Evolutionary conservation across 2,888 invertebrate genomes (phyloP), one percentile per base, ranked within the genome.

Genomic region (Sarcophaga caerulescens): DNA sequence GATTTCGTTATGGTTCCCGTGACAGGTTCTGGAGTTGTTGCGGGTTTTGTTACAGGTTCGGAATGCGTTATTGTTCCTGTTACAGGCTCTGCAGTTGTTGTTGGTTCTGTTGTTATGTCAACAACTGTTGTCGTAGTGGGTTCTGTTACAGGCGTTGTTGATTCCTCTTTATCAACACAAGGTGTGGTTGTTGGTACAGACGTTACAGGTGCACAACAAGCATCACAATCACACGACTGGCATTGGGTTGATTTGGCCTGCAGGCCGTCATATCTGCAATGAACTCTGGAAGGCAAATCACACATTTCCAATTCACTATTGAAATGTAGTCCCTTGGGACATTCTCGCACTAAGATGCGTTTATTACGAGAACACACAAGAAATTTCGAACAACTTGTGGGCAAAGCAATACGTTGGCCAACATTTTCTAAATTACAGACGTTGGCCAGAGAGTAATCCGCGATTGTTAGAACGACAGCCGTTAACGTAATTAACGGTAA

Each of bases 241-340:
- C 88, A 88, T 23, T 63, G 44, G 17, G 1, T 68, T 6, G 44
- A n/a, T 10, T n/a, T 63, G 11, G 21, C 84, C 0, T 23, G 25
- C 0, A 25, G 2, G 4, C 17, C 21, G 10, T 70, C 76, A 45
- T 65, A 63, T 14, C 3, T 23, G 44, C 88, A 89, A 17, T 80
- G 70, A 21, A 81, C 83, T 68, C 83, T 76, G 1, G 77, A 66
- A 8, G 88, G 88, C 21, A 81, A 88, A 73, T 89, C 89, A 12
- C 89, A 89, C 74, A 87, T 84, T 65, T 87, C 76, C 19, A 87
- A 25, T 60, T 87, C 75, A 14, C 65, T 79, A 87, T 88, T 89
- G 23, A 88, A 89, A 71, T 88, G 85, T 44, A 88, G 80, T 3
- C 89, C 88, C 11, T 70, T 81, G 3, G 89, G 87, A 21, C 88